A percentile compares a stretch with the other conserved stretches of the same genome.
Evolutionary conservation across 1,140 invertebrate species (phyloP).

Genomic region (Lanistes nyassanus): DNA sequence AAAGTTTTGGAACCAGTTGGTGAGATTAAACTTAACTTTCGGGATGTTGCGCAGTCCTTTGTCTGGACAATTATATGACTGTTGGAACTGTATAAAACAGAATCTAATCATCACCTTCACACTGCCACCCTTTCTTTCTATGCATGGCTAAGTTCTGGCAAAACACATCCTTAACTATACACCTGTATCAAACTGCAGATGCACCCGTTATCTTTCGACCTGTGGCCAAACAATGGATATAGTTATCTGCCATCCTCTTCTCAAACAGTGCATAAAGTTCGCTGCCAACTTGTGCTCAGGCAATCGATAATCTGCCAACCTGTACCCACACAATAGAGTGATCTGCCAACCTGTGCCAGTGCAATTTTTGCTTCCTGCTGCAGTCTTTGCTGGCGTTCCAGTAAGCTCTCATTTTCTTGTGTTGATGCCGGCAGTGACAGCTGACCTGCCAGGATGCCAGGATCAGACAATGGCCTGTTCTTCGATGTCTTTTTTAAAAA

Average conservation of each 20-base stretch:
- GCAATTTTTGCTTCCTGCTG: constrained; percentile 91
- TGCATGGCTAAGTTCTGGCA: no score
- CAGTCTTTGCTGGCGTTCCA: constrained; percentile 73
- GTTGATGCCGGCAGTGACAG: constrained; percentile 1
- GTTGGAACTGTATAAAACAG: no score
- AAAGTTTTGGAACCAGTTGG: no score
- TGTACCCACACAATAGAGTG: neutral
- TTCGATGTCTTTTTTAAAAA: constrained; percentile 12
- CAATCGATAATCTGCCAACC: neutral
- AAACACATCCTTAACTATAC: neutral
- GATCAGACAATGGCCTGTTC: constrained; percentile 17
- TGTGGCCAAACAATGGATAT: neutral
- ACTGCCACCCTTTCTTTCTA: no score
- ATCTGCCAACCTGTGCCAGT: constrained; percentile 77
- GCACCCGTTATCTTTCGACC: neutral
- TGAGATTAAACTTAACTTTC: no score
- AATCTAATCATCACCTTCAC: no score
- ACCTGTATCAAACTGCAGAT: neutral
- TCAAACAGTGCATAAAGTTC: neutral
- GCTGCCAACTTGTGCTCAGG: neutral
- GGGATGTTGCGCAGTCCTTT: no score
- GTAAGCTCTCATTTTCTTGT: constrained; percentile 45
- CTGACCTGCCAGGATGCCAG: constrained; percentile 16
- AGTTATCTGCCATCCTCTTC: neutral
- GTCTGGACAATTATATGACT: no score